Percentiles rank a stretch among this genome's conserved stretches.
Evolutionary conservation across 1,140 invertebrate species (phyloP).

Genomic region (Pseudobourletiella spinata): DNA sequence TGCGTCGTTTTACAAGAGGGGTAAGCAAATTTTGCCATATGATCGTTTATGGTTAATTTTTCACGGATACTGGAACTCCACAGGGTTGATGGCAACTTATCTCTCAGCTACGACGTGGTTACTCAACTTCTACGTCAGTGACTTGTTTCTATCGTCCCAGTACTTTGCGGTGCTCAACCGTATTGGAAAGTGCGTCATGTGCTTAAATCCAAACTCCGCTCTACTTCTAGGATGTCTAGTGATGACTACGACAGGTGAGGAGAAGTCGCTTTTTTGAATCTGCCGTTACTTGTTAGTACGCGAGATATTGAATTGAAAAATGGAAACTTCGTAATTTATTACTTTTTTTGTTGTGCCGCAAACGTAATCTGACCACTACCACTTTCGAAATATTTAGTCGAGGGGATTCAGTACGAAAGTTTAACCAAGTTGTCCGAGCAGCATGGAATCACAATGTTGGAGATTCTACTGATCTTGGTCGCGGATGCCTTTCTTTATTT

Average conservation of each 20-base stretch:
- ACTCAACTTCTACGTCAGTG: constrained; percentile 8
- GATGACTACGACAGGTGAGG: not conserved
- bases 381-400: not conserved
- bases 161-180: not conserved
- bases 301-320: not conserved
- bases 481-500: constrained; percentile 6
- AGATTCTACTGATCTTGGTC: constrained; percentile 1
- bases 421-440: not conserved
- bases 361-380: too few species aligned
- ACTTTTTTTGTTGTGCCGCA: too few species aligned
- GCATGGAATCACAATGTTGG: not conserved
- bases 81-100: constrained; percentile 15
- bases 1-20: constrained; percentile 12
- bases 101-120: constrained; percentile 12
- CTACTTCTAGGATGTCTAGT: constrained; percentile 3
- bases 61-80: not conserved
- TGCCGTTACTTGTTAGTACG: not conserved
- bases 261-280: not conserved
- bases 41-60: not conserved
- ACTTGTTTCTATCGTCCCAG: not conserved
- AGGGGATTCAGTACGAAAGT: not conserved
- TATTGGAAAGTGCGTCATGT: not conserved
- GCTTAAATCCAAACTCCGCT: constrained; percentile 15
- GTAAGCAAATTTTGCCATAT: not conserved
- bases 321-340: not conserved